These are phyloP conservation scores for Aporrectodea caliginosa DNA, from an alignment of 1,140 invertebrate genomes.

Conservation along the genomic window DNA sequence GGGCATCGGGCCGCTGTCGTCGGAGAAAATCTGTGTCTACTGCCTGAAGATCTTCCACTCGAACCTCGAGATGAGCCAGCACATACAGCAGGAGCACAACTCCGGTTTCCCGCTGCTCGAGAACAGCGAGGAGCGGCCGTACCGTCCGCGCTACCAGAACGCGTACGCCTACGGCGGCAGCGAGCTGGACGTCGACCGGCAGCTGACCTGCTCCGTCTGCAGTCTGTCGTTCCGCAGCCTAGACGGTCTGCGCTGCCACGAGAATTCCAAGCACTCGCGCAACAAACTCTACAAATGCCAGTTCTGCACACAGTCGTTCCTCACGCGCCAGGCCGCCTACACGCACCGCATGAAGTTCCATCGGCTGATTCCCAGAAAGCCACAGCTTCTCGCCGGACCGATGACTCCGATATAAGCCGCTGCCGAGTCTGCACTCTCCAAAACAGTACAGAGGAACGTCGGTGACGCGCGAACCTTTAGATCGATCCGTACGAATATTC, in stretches of 20 bases:
- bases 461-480: no score
- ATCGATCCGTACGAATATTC: no score
- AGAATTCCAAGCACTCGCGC: conserved; percentile 20
- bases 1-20: neutral
- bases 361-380: neutral
- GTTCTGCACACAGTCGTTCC: conserved; percentile 17
- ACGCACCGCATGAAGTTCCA: conserved; percentile 21
- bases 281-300: conserved; percentile 22
- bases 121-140: neutral
- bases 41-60: neutral
- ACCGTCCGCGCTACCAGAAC: neutral
- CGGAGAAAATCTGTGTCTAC: neutral
- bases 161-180: neutral
- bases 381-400: neutral
- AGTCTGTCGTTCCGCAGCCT: neutral
- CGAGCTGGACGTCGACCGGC: neutral
- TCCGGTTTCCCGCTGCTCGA: neutral
- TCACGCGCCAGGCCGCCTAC: conserved; percentile 19
- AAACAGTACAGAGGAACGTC: no score
- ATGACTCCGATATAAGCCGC: neutral
- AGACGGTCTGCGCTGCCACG: conserved; percentile 5
- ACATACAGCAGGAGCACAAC: neutral
- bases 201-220: neutral
- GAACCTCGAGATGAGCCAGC: conserved; percentile 1
- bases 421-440: no score